Evolutionary conservation across 2,888 invertebrate species (phyloP).

Genomic region (Chalcosyrphus nemorum): DNA sequence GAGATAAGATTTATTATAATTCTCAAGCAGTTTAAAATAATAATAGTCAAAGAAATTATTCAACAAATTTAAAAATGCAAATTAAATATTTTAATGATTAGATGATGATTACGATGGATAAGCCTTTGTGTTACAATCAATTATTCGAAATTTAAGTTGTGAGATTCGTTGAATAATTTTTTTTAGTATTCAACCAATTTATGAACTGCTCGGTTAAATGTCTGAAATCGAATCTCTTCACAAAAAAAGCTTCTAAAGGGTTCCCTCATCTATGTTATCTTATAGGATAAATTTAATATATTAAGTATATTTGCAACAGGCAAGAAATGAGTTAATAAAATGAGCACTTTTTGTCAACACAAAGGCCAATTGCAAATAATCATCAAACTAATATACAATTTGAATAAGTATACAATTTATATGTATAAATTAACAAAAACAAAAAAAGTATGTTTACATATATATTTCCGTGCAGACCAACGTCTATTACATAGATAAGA

Average conservation of each 20-base stretch:
- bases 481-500: no score
- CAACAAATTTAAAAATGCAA: constrained; percentile 75
- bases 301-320: constrained; percentile 75
- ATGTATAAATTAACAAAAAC: background rate
- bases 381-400: constrained; percentile 81
- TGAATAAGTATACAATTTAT: constrained; percentile 8
- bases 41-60: constrained; percentile 43
- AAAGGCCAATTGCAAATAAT: constrained; percentile 83
- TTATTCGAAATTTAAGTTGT: constrained; percentile 56
- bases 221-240: constrained; percentile 79
- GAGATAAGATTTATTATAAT: constrained; percentile 80
- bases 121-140: constrained; percentile 81
- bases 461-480: constrained; percentile 37
- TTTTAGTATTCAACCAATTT: constrained; percentile 60
- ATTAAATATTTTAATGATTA: constrained; percentile 77
- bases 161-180: constrained; percentile 71
- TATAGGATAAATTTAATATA: constrained; percentile 46
- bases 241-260: constrained; percentile 59
- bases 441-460: constrained; percentile 15
- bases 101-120: constrained; percentile 82
- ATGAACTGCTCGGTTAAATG: constrained; percentile 70
- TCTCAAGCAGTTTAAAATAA: constrained; percentile 77
- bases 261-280: constrained; percentile 57
- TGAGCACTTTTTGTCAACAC: constrained; percentile 83
- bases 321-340: constrained; percentile 76